Base-by-base conservation (phyloP, 2,888 invertebrate species). In the Spodoptera exigua region DNA sequence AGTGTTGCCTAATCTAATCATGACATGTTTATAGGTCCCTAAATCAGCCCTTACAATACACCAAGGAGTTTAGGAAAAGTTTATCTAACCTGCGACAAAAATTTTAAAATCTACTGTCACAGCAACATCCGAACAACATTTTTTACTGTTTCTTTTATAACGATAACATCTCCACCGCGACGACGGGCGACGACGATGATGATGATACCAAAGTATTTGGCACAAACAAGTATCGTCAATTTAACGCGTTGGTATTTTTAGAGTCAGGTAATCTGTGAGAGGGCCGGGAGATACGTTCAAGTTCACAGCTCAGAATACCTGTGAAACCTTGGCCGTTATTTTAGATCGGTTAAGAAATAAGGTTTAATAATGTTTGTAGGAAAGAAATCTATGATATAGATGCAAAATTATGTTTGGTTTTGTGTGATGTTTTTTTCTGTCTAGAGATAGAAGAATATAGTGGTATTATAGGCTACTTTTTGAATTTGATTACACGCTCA, bases 251-350 rank as follows among this genome's bases (percentile, higher is more conserved):
- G 10, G 7, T 69, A 70, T 70, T 61, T 73, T 70, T 70, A 69
- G 70, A 73, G 54, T 35, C 63, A 70, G 74, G 69, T 69, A 70
- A 59, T 43, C 16, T 13, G 47, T 12, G 16, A 21, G n/a, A 10
- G 34, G 55, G 55, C 62, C 61, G 53, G 43, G 49, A 52, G 63
- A 67, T 60, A 55, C 17, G 32, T 48, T 36, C 61, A 79, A 78
- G 78, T 79, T 74, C 68, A 78, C 41, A 11, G 48, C 21, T 35
- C 60, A 57, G 57, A 46, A 54, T 27, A 68, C 63, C 63, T 52
- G 49, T 32, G 37, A 53, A 49, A 56, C 68, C 70, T 69, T 78
- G 72, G 51, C 56, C 61, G 47, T 43, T 13, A 55, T 65, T 64
- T 7, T 45, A 46, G 40, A 61, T 47, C 51, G 44, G 51, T 68